Percentiles rank a stretch among this genome's conserved stretches.
These are phyloP conservation scores for Clinocottus analis DNA, from an alignment of 2,113 vertebrate species.

Conservation along the genomic window DNA sequence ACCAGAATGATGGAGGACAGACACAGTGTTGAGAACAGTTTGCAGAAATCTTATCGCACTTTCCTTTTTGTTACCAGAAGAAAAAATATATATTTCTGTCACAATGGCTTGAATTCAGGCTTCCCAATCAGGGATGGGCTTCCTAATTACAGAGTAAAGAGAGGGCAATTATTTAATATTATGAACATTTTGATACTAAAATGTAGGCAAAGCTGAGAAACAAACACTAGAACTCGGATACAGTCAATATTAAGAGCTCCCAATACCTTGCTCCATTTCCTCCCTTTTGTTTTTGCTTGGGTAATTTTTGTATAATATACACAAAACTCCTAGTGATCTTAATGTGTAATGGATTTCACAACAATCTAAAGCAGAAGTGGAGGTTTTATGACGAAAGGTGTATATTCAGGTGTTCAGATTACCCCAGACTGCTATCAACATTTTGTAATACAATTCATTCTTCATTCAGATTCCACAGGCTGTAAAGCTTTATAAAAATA, in stretches of 20 bases:
- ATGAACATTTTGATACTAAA: neutral
- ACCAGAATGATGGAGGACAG: neutral
- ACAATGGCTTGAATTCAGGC: neutral
- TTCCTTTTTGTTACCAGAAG: neutral
- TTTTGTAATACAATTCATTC: neutral
- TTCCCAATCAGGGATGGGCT: constrained; percentile 9
- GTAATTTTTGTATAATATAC: neutral
- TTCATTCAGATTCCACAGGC: neutral
- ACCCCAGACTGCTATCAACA: neutral
- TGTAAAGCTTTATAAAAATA: neutral
- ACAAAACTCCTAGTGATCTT: neutral
- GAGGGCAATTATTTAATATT: neutral
- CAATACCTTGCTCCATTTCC: neutral
- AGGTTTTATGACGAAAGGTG: neutral
- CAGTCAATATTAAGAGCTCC: neutral
- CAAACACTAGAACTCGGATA: neutral
- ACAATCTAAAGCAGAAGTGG: neutral
- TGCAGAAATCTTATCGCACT: neutral
- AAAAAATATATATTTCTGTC: neutral
- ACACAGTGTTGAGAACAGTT: neutral
- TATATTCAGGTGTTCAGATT: neutral
- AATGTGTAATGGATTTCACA: neutral
- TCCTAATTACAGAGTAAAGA: neutral
- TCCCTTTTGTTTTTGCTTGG: neutral
- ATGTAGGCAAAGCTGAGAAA: neutral